A percentile compares a stretch with the other conserved stretches of the same genome.
phyloP scores from a whole-genome alignment of 1,140 invertebrate genomes.

The Zelostemma sp. region DNA sequence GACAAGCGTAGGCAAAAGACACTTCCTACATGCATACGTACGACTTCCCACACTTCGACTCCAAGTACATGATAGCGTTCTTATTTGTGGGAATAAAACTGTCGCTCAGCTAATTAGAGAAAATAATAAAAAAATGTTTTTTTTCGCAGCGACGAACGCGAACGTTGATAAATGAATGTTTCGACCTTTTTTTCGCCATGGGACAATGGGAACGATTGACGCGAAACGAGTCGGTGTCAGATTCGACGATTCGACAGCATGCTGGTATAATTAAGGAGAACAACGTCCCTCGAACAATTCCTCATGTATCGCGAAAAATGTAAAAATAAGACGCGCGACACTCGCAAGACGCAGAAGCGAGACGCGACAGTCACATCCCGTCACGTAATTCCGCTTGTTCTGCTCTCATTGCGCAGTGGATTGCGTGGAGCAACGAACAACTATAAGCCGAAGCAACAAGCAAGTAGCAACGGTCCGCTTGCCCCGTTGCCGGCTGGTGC shows the following conservation, averaged over 20 bases:
- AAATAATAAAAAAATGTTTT: too few species aligned
- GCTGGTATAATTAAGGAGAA: neutral
- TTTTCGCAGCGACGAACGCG: too few species aligned
- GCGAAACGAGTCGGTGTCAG: too few species aligned
- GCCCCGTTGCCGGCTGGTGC: conserved; percentile 54
- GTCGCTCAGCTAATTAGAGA: too few species aligned
- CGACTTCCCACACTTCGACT: conserved; percentile 3
- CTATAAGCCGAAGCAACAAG: conserved; percentile 42
- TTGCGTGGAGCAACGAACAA: conserved; percentile 44
- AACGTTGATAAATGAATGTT: too few species aligned
- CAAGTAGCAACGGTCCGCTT: conserved; percentile 47
- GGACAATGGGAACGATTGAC: too few species aligned
- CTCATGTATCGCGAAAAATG: conserved; percentile 27
- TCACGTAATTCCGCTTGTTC: conserved; percentile 50
- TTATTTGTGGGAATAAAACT: neutral
- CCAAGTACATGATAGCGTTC: neutral
- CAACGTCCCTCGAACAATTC: conserved; percentile 7
- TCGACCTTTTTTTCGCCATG: too few species aligned
- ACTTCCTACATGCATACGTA: conserved; percentile 5
- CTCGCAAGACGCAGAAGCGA: conserved; percentile 47
- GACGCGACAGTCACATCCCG: conserved; percentile 50
- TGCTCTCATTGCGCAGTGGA: conserved; percentile 50
- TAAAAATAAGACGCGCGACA: conserved; percentile 43
- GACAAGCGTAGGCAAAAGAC: conserved; percentile 6
- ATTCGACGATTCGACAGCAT: neutral